Evolutionary conservation across 2,113 vertebrate species (phyloP).

Genomic region (Condylura cristata): DNA sequence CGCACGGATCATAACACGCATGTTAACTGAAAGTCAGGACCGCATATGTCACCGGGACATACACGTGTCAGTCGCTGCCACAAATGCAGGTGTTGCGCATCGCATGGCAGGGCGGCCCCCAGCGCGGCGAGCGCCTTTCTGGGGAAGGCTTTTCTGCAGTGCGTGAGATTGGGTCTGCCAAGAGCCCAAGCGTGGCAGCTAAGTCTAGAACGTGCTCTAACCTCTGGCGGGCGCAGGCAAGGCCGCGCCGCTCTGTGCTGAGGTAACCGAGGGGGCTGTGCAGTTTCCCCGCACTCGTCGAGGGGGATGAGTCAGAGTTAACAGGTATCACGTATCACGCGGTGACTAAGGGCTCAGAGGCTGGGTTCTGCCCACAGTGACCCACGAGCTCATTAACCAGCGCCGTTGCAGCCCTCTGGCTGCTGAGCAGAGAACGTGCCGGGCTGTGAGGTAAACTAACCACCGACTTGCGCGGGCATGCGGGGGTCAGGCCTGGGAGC

Average conservation of each 20-base stretch:
- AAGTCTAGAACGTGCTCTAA: conserved; percentile 48
- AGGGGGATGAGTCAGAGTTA: conserved; percentile 61
- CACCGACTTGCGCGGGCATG: not conserved
- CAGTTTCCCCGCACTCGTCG: conserved; percentile 55
- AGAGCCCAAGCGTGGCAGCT: conserved; percentile 19
- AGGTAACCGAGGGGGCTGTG: conserved; percentile 46
- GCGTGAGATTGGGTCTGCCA: conserved; percentile 6
- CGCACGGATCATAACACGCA: conserved; percentile 31
- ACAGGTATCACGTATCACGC: too few relatives aligned
- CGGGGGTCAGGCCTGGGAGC: not conserved
- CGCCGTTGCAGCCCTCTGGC: too few relatives aligned
- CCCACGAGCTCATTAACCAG: too few relatives aligned
- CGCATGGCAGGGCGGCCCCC: not conserved
- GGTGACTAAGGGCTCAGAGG: too few relatives aligned
- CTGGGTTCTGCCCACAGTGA: too few relatives aligned
- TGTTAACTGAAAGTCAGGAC: conserved; percentile 52
- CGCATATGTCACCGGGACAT: conserved; percentile 34
- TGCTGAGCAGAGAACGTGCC: not conserved
- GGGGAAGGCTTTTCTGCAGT: not conserved
- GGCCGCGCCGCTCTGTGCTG: conserved; percentile 59
- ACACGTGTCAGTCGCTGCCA: not conserved
- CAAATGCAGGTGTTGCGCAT: conserved; percentile 2
- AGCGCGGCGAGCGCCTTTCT: conserved; percentile 32
- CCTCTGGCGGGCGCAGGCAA: conserved; percentile 73
- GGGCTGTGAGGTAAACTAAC: not conserved